Conservation (phyloP, 2,888 invertebrate genomes). For the Gandaritis pyraliata region DNA sequence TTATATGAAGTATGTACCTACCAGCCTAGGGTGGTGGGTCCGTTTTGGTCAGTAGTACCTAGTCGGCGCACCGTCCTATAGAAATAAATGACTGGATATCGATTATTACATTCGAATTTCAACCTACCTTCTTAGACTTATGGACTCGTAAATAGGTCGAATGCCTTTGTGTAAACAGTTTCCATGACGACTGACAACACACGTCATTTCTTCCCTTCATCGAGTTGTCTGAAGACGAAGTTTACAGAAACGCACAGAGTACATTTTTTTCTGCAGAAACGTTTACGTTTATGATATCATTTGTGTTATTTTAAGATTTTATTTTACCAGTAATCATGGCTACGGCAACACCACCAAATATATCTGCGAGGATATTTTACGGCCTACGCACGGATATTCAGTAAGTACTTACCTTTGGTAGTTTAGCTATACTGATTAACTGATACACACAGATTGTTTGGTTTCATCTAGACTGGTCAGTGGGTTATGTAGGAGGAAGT, state of each 20-base stretch:
- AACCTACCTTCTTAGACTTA: slow-evolving; percentile 18
- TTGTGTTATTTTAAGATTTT: slow-evolving; percentile 47
- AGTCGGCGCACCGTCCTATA: not conserved
- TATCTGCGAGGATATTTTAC: slow-evolving; percentile 86
- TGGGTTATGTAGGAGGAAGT: no score
- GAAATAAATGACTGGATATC: slow-evolving; percentile 3
- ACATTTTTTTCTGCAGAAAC: slow-evolving; percentile 42
- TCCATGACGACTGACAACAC: slow-evolving; percentile 36
- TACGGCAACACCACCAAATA: slow-evolving; percentile 69
- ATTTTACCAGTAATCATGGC: slow-evolving; percentile 57
- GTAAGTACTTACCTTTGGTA: slow-evolving; percentile 55
- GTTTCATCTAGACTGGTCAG: no score
- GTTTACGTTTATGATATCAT: slow-evolving; percentile 42
- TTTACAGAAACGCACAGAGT: no score
- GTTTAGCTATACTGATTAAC: no score
- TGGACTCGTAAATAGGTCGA: slow-evolving; percentile 25
- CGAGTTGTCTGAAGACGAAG: slow-evolving; percentile 27
- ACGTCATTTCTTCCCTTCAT: slow-evolving; percentile 20
- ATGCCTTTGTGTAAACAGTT: slow-evolving; percentile 29
- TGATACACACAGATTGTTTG: no score
- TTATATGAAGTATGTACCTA: no score
- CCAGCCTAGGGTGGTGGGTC: not conserved
- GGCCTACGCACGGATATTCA: slow-evolving; percentile 86
- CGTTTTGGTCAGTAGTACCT: not conserved
- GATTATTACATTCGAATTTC: slow-evolving; percentile 12